Evolutionary conservation across 92 coral and sea anemone genomes (phyloP), one percentile per base, ranked within the genome.

Genomic region (Paragorgia papillata): DNA sequence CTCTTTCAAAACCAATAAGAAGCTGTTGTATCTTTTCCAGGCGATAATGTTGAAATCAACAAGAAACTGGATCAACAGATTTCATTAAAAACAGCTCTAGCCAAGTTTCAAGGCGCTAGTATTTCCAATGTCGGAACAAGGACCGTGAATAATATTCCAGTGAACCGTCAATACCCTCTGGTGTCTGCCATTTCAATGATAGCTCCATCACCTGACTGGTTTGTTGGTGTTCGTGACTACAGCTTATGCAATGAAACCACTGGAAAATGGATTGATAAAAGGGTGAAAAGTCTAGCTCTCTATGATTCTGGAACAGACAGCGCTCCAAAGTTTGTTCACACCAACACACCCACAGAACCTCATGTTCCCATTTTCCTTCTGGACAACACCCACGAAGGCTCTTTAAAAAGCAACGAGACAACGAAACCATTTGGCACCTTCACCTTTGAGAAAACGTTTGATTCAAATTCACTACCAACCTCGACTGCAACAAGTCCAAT

Each of bases 201-300:
- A 12, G 80, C 80, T 10, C 82, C 82, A 31, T 76, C 74, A 62
- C 82, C 82, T 2, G 82, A 76, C 37, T 76, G 82, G 82, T 76
- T 76, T 62, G 62, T 62, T 46, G 74, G 74, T 26, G 73, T 62
- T 1, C 62, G 6, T 24, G 82, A 62, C 58, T 41, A 15, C 15
- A 24, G 58, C 18, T 26, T 75, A 34, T 76, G 82, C 49, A 28
- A 76, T 56, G 55, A 14, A 20, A 46, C 26, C 9, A 60, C 82
- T 0, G 62, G 62, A 50, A n/a, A 62, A 51, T 76, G 69, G 71
- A 9, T 14, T 14, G 62, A 74, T 17, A 30, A 22, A 1, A 61
- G 33, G 31, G 34, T 57, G 9, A 34, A 43, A 26, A 57, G 58
- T 46, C 80, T 74, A 3, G 17, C 15, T 9, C 69, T 57, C 7